Conservation (phyloP, 2,797 vertebrate genomes). For the Aplochiton taeniatus region DNA sequence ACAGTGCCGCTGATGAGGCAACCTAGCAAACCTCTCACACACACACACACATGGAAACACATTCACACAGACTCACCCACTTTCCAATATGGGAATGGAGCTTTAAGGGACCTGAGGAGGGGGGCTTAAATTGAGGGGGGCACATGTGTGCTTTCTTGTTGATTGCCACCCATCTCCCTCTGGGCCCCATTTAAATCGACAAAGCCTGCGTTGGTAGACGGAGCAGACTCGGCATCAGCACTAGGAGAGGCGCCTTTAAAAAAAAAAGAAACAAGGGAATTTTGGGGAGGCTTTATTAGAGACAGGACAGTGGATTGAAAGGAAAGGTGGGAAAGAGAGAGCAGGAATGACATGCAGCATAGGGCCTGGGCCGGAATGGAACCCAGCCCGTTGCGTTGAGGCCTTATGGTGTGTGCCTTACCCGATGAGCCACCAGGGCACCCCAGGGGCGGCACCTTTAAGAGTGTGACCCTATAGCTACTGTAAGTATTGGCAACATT, state of each 20-base stretch:
- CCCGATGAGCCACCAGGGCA: too few species aligned
- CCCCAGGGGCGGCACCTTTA: not conserved
- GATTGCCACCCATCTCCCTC: too few species aligned
- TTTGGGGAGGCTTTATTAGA: too few species aligned
- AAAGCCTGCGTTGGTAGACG: not conserved
- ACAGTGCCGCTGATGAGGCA: slow-evolving; percentile 59
- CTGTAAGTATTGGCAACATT: not conserved
- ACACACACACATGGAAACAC: not conserved
- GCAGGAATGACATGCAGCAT: too few species aligned
- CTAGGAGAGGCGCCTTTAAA: too few species aligned
- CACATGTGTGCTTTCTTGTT: not conserved
- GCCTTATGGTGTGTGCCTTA: too few species aligned
- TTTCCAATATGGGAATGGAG: slow-evolving; percentile 14
- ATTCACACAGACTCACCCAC: slow-evolving; percentile 20
- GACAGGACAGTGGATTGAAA: too few species aligned
- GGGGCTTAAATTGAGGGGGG: slow-evolving; percentile 38
- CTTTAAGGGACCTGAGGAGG: slow-evolving; percentile 33
- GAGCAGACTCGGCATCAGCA: not conserved
- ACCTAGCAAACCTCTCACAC: slow-evolving; percentile 11
- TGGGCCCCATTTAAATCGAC: not conserved
- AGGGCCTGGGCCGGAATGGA: too few species aligned
- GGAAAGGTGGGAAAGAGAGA: too few species aligned
- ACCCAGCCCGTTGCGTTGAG: too few species aligned
- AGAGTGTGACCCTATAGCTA: not conserved
- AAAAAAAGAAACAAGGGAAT: too few species aligned